Evolutionary conservation across 2,888 invertebrate species (phyloP).

Genomic region (Exocentrus adspersus): DNA sequence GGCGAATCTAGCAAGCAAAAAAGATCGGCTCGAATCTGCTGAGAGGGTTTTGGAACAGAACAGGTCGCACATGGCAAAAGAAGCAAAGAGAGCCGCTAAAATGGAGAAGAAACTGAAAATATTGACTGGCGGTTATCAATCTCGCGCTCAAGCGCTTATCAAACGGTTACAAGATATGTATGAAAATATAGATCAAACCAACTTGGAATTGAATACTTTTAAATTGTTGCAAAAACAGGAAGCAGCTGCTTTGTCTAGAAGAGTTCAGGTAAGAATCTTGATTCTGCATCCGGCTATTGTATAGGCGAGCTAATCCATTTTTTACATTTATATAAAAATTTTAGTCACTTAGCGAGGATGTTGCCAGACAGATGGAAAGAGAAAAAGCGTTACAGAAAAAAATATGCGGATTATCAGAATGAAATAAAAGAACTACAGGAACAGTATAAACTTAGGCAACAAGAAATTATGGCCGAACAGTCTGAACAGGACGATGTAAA

Average conservation of each 20-base stretch:
- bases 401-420: conserved; percentile 80
- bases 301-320: too few relatives aligned
- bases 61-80: conserved; percentile 94
- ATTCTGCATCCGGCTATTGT: too few relatives aligned
- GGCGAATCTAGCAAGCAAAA: conserved; percentile 94
- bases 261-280: conserved; percentile 86
- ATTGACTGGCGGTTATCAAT: conserved; percentile 91
- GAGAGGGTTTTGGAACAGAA: conserved; percentile 94
- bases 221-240: conserved; percentile 91
- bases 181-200: conserved; percentile 91
- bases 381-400: conserved; percentile 88
- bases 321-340: too few relatives aligned
- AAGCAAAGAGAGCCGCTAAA: conserved; percentile 96
- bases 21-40: conserved; percentile 92
- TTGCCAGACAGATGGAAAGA: conserved; percentile 89
- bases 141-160: conserved; percentile 79
- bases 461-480: conserved; percentile 16
- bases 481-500: conserved; percentile 5
- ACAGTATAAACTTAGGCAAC: conserved; percentile 43
- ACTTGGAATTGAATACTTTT: conserved; percentile 90
- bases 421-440: conserved; percentile 65
- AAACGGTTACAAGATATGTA: conserved; percentile 89
- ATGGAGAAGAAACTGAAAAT: conserved; percentile 97
- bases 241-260: conserved; percentile 86
- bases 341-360: conserved; percentile 89